phyloP scores from a whole-genome alignment of 2,113 vertebrate genomes.

The Uria aalge region DNA sequence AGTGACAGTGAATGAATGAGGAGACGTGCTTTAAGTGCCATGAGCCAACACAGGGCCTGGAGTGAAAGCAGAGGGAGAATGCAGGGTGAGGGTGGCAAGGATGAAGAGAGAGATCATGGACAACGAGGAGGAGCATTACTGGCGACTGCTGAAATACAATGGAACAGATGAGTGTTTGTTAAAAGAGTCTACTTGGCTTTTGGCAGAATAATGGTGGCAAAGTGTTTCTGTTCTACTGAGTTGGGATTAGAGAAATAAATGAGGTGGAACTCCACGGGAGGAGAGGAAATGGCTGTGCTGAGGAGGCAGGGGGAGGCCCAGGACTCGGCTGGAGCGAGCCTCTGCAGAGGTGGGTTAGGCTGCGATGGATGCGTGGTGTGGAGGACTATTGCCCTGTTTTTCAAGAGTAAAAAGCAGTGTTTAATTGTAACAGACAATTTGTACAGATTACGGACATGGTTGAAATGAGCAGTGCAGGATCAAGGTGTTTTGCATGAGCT shows the following conservation, averaged over 20 bases:
- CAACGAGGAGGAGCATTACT: background rate
- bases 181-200: constrained; percentile 23
- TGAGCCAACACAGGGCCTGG: background rate
- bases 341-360: background rate
- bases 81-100: background rate
- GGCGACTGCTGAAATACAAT: constrained; percentile 17
- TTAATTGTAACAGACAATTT: background rate
- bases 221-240: constrained; percentile 17
- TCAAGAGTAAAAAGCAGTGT: background rate
- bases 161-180: background rate
- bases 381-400: background rate
- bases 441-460: background rate
- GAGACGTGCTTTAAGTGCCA: background rate
- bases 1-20: constrained; percentile 38
- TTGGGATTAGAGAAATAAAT: constrained; percentile 3
- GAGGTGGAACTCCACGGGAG: constrained; percentile 12
- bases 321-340: background rate
- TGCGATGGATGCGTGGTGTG: background rate
- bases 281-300: background rate
- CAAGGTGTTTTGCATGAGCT: background rate
- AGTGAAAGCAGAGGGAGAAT: constrained; percentile 6
- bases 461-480: background rate
- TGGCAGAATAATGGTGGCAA: constrained; percentile 27
- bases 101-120: constrained; percentile 4
- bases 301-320: background rate